Evolutionary conservation across 2,797 vertebrate genomes (phyloP).

Genomic region (Typhlichthys subterraneus): DNA sequence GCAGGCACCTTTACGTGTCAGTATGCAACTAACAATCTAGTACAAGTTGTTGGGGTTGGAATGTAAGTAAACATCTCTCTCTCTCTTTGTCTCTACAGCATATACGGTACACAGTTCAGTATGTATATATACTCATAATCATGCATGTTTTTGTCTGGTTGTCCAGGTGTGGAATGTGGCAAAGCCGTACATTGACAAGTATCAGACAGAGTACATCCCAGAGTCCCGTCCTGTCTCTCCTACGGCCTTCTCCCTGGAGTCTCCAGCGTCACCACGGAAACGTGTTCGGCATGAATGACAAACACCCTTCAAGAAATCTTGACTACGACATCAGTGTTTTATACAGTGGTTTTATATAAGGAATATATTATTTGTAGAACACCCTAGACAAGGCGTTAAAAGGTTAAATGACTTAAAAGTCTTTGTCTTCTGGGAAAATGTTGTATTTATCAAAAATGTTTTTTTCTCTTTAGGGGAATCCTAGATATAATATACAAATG

Average conservation of each 20-base stretch:
- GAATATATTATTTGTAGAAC: neutral
- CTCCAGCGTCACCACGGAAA: constrained; percentile 75
- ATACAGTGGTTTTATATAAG: neutral
- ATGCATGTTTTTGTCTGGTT: constrained; percentile 12
- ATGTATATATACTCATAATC: neutral
- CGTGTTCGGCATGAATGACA: constrained; percentile 77
- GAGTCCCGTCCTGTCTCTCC: constrained; percentile 91
- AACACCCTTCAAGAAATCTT: neutral
- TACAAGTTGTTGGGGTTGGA: too few species aligned
- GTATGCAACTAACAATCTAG: too few species aligned
- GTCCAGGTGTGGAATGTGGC: constrained; percentile 92
- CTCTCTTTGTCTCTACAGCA: too few species aligned
- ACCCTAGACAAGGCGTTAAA: too few species aligned
- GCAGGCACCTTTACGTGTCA: too few species aligned
- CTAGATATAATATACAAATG: too few species aligned
- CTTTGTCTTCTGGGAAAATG: too few species aligned
- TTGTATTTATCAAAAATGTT: too few species aligned
- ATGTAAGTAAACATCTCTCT: neutral
- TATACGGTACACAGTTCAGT: neutral
- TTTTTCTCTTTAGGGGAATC: too few species aligned
- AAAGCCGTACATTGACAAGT: constrained; percentile 94
- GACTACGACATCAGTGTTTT: neutral
- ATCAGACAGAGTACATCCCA: constrained; percentile 88
- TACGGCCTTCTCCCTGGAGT: constrained; percentile 90
- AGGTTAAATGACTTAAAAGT: too few species aligned